These are phyloP conservation scores for Blastomussa wellsi DNA, from an alignment of 92 coral and sea anemone genomes.

Conservation along the genomic window DNA sequence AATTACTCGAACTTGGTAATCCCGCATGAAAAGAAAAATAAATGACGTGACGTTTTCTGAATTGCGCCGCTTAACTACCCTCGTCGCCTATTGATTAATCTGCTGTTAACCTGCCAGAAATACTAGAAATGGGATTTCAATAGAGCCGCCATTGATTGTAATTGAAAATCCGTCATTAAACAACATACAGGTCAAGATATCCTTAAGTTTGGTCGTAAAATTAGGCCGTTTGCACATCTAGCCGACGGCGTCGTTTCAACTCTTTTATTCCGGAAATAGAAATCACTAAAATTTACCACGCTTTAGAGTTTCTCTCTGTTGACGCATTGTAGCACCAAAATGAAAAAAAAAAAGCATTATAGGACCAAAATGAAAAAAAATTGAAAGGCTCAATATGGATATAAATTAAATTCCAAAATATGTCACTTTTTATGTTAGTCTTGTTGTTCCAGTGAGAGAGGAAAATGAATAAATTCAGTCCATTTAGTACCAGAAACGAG, in stretches of 20 bases:
- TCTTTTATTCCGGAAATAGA: slow-evolving; percentile 19
- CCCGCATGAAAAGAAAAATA: background rate
- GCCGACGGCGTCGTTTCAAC: background rate
- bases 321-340: background rate
- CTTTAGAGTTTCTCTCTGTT: background rate
- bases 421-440: background rate
- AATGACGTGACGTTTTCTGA: background rate
- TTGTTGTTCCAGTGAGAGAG: background rate
- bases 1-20: background rate
- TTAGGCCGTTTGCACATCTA: background rate
- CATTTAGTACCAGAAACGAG: background rate
- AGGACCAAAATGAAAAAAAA: background rate
- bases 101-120: slow-evolving; percentile 15
- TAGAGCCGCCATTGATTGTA: slow-evolving; percentile 15
- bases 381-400: background rate
- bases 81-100: background rate
- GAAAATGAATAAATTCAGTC: no score
- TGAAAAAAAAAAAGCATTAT: background rate
- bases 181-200: background rate
- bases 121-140: slow-evolving; percentile 2
- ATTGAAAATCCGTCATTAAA: background rate
- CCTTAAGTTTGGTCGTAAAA: background rate
- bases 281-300: background rate
- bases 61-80: background rate
- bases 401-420: background rate